Conservation (phyloP, 2,797 vertebrate species). For the Lepilemur septentrionalis region DNA sequence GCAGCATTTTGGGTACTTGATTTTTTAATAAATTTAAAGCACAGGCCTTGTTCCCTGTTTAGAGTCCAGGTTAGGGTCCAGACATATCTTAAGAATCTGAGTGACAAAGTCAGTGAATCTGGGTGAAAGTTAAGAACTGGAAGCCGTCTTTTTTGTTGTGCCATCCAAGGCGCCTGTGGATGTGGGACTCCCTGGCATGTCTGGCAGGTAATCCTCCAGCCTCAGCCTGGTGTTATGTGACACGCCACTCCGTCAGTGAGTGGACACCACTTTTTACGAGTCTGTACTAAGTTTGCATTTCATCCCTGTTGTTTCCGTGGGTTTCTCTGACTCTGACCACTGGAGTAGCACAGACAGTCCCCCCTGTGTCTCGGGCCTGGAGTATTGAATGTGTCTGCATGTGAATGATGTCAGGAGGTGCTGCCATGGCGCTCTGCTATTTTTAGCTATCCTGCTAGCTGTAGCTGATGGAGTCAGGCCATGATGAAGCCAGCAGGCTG, state of each 20-base stretch:
- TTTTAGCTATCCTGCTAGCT: background rate
- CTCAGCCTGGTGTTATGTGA: background rate
- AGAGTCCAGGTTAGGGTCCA: background rate
- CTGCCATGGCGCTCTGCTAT: fast-evolving
- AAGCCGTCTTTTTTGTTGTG: background rate
- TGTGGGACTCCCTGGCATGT: fast-evolving
- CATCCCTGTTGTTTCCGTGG: background rate
- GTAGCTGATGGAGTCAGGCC: background rate
- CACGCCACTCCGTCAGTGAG: fast-evolving
- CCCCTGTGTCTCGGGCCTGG: fast-evolving
- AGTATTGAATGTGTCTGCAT: background rate
- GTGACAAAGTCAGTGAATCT: background rate
- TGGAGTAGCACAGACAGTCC: background rate
- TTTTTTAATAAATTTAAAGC: background rate
- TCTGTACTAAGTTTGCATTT: background rate
- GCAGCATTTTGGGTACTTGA: background rate
- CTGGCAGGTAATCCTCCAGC: background rate
- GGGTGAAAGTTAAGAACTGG: background rate
- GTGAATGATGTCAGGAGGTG: background rate
- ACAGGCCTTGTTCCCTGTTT: background rate
- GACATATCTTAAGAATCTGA: background rate
- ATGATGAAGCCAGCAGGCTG: background rate
- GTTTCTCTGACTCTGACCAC: background rate
- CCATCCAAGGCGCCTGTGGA: background rate
- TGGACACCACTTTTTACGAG: fast-evolving